A percentile compares a stretch with the other conserved stretches of the same genome.
Conservation (phyloP, 2,113 vertebrate genomes). For the Psilopsiagon aymara region DNA sequence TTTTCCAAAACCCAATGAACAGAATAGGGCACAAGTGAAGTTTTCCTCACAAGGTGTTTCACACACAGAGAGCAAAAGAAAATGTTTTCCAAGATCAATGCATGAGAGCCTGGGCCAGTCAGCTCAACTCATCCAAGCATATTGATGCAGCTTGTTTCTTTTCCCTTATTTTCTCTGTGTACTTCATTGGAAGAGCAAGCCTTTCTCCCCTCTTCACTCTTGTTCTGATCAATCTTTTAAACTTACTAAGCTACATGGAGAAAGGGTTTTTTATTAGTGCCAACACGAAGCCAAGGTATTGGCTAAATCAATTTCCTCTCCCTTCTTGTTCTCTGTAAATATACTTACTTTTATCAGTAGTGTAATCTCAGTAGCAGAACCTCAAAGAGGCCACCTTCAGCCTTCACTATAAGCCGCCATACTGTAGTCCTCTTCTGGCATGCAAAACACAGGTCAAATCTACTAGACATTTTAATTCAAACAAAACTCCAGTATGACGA, state of each 20-base stretch:
- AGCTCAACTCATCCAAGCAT: neutral
- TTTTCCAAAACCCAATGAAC: neutral
- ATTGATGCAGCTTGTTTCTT: neutral
- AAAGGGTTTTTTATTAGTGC: neutral
- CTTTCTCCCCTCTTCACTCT: neutral
- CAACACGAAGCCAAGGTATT: neutral
- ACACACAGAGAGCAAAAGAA: neutral
- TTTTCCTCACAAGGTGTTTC: neutral
- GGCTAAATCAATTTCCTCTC: neutral
- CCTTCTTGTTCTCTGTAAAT: neutral
- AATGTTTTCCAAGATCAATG: neutral
- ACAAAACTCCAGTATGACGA: neutral
- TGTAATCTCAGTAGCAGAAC: neutral
- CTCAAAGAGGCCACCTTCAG: neutral
- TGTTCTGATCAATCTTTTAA: neutral
- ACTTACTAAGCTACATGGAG: neutral
- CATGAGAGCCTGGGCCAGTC: rapidly evolving
- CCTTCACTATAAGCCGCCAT: neutral
- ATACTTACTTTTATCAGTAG: neutral
- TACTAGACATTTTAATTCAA: neutral
- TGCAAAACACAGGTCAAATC: neutral
- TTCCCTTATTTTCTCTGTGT: neutral
- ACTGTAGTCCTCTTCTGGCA: neutral
- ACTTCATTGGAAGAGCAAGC: neutral
- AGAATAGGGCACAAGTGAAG: neutral